A percentile compares a stretch with the other conserved stretches of the same genome.
These are phyloP conservation scores for Ariopsis seemanni DNA, from an alignment of 2,113 vertebrate genomes.

Conservation along the genomic window DNA sequence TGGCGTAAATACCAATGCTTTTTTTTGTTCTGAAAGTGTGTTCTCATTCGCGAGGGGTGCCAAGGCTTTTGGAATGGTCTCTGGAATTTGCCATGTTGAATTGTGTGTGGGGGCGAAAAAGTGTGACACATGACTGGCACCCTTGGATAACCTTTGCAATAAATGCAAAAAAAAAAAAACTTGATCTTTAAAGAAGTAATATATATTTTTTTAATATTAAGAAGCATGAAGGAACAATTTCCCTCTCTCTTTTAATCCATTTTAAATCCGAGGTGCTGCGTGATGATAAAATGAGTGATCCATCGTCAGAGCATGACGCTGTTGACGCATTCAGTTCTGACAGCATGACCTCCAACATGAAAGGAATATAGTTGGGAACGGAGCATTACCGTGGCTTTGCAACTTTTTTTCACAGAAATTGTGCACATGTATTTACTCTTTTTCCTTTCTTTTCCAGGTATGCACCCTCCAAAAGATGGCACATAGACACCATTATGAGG, in stretches of 20 bases:
- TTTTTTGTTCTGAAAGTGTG: background rate
- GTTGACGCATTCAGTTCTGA: constrained; percentile 71
- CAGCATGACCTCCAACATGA: constrained; percentile 53
- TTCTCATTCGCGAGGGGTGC: background rate
- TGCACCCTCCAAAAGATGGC: constrained; percentile 98
- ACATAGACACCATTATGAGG: constrained; percentile 99
- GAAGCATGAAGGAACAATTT: background rate
- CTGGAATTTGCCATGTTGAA: background rate
- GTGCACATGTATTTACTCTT: background rate
- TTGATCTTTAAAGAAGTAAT: too few relatives aligned
- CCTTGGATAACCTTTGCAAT: background rate
- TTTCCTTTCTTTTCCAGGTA: constrained; percentile 73
- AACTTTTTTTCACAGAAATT: background rate
- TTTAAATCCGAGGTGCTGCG: constrained; percentile 54
- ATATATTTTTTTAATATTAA: too few relatives aligned
- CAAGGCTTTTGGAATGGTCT: background rate
- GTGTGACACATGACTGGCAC: background rate
- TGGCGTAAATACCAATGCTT: background rate
- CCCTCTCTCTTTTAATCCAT: too few relatives aligned
- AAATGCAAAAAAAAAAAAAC: background rate
- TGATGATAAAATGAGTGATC: constrained; percentile 76
- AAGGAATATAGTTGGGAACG: background rate
- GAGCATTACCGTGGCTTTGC: background rate
- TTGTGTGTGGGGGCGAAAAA: background rate
- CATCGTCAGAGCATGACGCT: constrained; percentile 67